These are phyloP conservation scores for Peromyscus attwateri DNA, from an alignment of 2,797 vertebrate species.

Conservation along the genomic window DNA sequence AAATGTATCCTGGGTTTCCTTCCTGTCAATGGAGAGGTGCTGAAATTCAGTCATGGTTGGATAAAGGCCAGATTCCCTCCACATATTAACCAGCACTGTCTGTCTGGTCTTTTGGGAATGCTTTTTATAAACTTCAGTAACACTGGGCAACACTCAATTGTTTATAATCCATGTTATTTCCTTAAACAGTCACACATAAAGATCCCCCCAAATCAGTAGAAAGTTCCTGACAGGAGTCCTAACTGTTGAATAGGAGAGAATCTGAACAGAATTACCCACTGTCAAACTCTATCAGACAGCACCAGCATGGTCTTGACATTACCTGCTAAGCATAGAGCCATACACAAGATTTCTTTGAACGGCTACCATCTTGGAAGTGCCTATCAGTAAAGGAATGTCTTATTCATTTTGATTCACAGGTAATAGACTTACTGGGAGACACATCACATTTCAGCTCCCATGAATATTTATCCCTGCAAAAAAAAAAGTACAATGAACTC, in stretches of 20 bases:
- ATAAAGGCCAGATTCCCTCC: background rate
- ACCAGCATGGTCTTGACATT: background rate
- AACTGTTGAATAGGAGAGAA: background rate
- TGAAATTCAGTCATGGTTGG: background rate
- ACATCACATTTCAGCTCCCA: background rate
- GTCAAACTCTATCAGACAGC: constrained; percentile 2
- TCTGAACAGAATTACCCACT: constrained; percentile 15
- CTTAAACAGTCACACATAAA: background rate
- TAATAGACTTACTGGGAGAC: background rate
- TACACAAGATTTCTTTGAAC: background rate
- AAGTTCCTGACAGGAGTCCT: background rate
- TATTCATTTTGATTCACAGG: background rate
- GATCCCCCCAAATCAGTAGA: background rate
- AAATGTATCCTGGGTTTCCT: background rate
- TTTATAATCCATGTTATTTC: constrained; percentile 43
- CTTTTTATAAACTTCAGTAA: constrained; percentile 19
- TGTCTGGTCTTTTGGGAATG: constrained; percentile 47
- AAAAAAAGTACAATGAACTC: constrained; percentile 1
- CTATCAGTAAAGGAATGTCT: background rate
- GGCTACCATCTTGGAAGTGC: background rate
- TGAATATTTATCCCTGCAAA: background rate
- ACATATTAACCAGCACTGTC: constrained; percentile 27
- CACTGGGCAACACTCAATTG: background rate
- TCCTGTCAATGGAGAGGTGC: background rate
- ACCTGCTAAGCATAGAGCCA: background rate